Evolutionary conservation across 1,140 invertebrate species (phyloP), one percentile per base, ranked within the genome.

Genomic region (Sycophila sp.): DNA sequence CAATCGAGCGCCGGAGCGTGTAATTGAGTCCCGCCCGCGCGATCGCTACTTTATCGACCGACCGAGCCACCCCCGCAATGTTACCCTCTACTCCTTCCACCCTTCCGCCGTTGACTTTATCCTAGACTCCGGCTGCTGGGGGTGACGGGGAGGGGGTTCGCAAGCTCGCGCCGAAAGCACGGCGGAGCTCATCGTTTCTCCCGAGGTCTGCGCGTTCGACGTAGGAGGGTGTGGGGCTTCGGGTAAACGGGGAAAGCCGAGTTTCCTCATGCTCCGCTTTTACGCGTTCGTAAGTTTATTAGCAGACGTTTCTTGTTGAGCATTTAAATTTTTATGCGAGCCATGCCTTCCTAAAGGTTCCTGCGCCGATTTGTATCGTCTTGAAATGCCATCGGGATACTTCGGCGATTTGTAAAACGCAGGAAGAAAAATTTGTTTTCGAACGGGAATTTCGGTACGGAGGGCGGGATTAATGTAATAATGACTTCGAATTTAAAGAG

Each of bases 41-140:
- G 84, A 86, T 85, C 84, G 80, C 85, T 85, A 85, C 85, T 86
- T 85, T 86, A 86, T 86, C 85, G 85, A 86, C 80, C 80, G 49
- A 64, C 59, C 65, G 45, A 55, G 38, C 66, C 70, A 47, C 47
- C 64, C 69, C 49, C 64, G 22, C 38, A 40, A 40, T n/a, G n/a
- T n/a, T n/a, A n/a, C n/a, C 34, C 22, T 17, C 4, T 5, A 6
- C 51, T 5, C 24, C 11, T 53, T 5, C 7, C 55, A 24, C 60
- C 64, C 63, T 72, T 53, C 38, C 59, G 19, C 40, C 22, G 15
- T 47, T 24, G 40, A 42, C 51, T 17, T 49, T 56, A 32, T n/a
- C 13, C 26, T 38, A 40, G 4, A 13, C 49, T 26, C 19, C 38
- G 32, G 1, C 17, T 10, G 15, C 26, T 42, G 40, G 4, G 15